Evolutionary conservation across 2,888 invertebrate species (phyloP), one percentile per base, ranked within the genome.

Genomic region (Junonia oenone): DNA sequence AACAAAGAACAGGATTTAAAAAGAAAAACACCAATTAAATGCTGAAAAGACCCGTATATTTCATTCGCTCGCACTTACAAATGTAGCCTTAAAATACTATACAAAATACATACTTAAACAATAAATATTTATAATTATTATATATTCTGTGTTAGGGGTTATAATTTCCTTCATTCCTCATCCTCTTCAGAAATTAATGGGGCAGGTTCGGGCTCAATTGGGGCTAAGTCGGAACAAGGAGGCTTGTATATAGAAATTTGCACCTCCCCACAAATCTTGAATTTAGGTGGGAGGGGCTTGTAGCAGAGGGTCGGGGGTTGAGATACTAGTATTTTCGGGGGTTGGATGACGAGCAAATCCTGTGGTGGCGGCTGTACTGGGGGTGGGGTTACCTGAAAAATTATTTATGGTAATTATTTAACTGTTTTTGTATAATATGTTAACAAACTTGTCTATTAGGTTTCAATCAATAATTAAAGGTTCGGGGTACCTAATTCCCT

Each of bases 301-400:
- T 84, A 87, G 64, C 72, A 72, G 55, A 87, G 74, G 29, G 74
- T 76, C 0, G 86, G 87, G 0, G 84, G 73, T 0, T 75, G 68
- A 0, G 83, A 81, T 0, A 86, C 76, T 6, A 70, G 31, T 57
- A 87, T 80, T 66, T 64, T 77, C 1, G 85, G 78, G 0, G 87
- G 85, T 1, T 61, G 67, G 5, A 86, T 69, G 3, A 83, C 55
- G 1, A 87, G 66, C 0, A 71, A 15, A 0, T 61, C 66, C 0
- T 81, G 84, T 0, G 58, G 52, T 0, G 83, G 79, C 0, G 80
- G 76, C 15, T 68, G 69, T 0, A 86, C 69, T 29, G 65, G 65
- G 2, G 64, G 59, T 2, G 82, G 84, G 63, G 77, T 77, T 1
- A 86, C 70, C 86, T 86, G 74, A 3, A 45, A 47, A n/a, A 33